Evolutionary conservation across 2,113 vertebrate genomes (phyloP).

Genomic region (Paraplagusia blochii): DNA sequence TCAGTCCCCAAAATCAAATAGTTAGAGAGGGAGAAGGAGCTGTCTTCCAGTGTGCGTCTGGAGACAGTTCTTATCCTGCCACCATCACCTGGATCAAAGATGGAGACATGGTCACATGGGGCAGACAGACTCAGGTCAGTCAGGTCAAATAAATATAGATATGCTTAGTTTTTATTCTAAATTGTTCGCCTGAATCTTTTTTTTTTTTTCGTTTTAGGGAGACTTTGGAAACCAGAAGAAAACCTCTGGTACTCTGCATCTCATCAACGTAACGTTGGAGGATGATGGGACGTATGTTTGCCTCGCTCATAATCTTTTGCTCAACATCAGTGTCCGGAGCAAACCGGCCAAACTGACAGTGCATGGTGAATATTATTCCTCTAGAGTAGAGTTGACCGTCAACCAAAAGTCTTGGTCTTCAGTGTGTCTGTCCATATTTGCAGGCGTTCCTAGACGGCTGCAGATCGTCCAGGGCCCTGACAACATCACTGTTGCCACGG

Average conservation of each 20-base stretch:
- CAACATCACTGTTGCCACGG: constrained; percentile 68
- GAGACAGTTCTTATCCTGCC: constrained; percentile 72
- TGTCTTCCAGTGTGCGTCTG: constrained; percentile 78
- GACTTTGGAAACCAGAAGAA: constrained; percentile 74
- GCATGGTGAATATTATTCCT: too few relatives aligned
- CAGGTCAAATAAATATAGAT: background rate
- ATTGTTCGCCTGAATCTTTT: background rate
- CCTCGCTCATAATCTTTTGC: constrained; percentile 65
- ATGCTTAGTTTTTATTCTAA: too few relatives aligned
- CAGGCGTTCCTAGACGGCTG: constrained; percentile 52
- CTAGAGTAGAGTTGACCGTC: too few relatives aligned
- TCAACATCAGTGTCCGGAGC: constrained; percentile 68
- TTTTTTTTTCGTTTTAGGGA: constrained; percentile 55
- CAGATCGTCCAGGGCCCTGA: constrained; percentile 69
- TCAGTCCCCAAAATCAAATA: constrained; percentile 69
- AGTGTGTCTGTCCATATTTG: background rate
- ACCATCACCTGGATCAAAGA: constrained; percentile 76
- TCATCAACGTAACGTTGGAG: constrained; percentile 65
- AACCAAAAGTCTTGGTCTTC: background rate
- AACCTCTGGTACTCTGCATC: constrained; percentile 71
- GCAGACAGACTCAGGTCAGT: constrained; percentile 72
- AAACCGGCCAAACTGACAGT: constrained; percentile 67
- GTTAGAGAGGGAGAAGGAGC: constrained; percentile 59
- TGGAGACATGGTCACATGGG: constrained; percentile 52
- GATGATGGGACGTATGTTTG: constrained; percentile 74